Evolutionary conservation across 2,797 vertebrate species (phyloP).

Genomic region (Rhincodon typus): DNA sequence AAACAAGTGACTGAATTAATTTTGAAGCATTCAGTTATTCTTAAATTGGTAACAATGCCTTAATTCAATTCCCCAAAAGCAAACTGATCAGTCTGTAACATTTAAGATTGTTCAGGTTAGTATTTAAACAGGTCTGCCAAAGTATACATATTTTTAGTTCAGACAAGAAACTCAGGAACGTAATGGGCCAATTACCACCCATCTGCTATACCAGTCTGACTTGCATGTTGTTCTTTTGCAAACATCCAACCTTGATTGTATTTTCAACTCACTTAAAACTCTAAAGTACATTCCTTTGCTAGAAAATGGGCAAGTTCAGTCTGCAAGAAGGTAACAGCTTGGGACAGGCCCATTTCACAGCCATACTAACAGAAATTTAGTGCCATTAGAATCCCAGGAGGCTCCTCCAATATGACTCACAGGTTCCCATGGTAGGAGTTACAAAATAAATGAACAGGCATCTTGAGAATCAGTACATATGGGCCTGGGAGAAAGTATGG

Average conservation of each 20-base stretch:
- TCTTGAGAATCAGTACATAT: background rate
- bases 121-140: background rate
- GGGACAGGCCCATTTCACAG: background rate
- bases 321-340: background rate
- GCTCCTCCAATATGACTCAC: background rate
- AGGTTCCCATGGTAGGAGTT: background rate
- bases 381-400: background rate
- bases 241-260: background rate
- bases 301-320: background rate
- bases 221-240: background rate
- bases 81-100: background rate
- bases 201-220: background rate
- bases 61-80: background rate
- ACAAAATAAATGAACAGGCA: background rate
- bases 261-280: background rate
- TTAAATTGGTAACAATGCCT: background rate
- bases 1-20: constrained; percentile 11
- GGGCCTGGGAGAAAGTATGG: background rate
- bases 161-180: background rate
- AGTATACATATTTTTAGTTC: background rate
- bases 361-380: background rate
- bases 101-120: background rate
- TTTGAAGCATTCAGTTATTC: constrained; percentile 19
- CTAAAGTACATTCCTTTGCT: background rate
- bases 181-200: background rate